Evolutionary conservation across 2,113 vertebrate species (phyloP).

Genomic region (Lichenostomus cassidix): DNA sequence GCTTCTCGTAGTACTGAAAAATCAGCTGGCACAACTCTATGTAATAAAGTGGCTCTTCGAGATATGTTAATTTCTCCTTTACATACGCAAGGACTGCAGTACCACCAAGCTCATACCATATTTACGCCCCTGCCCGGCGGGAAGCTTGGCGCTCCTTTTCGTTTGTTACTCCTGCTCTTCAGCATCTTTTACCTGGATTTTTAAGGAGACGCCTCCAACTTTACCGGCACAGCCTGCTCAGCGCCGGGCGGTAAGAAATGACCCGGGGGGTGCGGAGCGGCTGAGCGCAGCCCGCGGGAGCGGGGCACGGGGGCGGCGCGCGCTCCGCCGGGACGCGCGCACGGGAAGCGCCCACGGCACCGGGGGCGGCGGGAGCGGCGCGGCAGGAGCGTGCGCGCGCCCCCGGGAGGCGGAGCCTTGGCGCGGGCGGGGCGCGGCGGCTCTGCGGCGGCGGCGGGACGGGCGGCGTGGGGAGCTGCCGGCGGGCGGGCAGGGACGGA

Average conservation of each 20-base stretch:
- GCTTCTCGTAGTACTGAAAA: not conserved
- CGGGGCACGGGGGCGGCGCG: rapidly evolving
- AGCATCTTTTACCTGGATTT: not conserved
- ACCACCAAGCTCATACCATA: rapidly evolving
- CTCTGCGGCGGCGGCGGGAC: too few species aligned
- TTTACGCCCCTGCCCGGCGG: not conserved
- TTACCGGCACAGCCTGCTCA: not conserved
- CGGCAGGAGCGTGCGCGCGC: too few species aligned
- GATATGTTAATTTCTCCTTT: not conserved
- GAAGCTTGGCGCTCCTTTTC: not conserved
- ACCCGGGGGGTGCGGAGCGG: rapidly evolving
- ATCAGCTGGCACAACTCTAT: not conserved
- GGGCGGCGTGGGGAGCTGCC: too few species aligned
- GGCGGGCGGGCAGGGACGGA: too few species aligned
- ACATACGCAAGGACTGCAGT: rapidly evolving
- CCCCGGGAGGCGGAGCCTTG: too few species aligned
- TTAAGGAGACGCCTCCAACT: not conserved
- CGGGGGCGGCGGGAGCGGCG: not conserved
- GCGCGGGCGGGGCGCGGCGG: too few species aligned
- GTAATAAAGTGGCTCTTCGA: rapidly evolving
- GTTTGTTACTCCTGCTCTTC: not conserved
- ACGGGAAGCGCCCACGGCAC: not conserved
- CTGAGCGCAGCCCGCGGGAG: rapidly evolving
- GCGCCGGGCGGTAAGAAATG: not conserved
- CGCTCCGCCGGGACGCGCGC: not conserved